Evolutionary conservation across 2,797 vertebrate species (phyloP), one percentile per base, ranked within the genome.

Genomic region (Molothrus aeneus): DNA sequence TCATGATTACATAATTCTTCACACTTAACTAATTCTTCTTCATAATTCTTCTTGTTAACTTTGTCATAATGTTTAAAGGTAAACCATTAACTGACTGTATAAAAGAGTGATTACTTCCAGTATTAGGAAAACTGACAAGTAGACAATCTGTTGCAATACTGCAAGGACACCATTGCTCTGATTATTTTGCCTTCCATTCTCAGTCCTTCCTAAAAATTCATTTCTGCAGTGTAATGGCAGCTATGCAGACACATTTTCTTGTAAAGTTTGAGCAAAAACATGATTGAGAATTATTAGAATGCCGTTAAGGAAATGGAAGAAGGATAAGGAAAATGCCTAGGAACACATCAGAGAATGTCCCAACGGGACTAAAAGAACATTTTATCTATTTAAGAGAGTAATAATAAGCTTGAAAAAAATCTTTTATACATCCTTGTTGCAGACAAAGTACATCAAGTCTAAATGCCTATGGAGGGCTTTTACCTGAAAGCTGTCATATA

Each of bases 11-110:
- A 75, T 72, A 78, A 92, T 86, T 89, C 61, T 92, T 91, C 84
- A 80, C 14, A 53, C 31, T 83, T 86, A 80, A 74, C 22, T 87
- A 85, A 83, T 81, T 86, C 7, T 48, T 93, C 59, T 90, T 81
- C 63, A 86, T 92, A 79, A 84, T 73, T 90, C 43, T 86, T 73
- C 73, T 92, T 60, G 48, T 85, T 89, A 85, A 42, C 57, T 64
- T 89, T 21, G 0, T 89, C 78, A 80, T 87, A 93, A 87, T 50
- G 28, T 92, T 96, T 91, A 71, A 95, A 90, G 31, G n/a, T 72
- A 90, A 80, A 91, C 40, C 31, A 77, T 84, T 81, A 86, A 56
- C 51, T 47, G 84, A 50, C 53, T 57, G 14, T 57, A 71, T 71
- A 87, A 85, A 85, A 91, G 65, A 92, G 43, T 48, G 5, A 89